Conservation (phyloP, 2,113 vertebrate species). For the Herpailurus yagouaroundi region DNA sequence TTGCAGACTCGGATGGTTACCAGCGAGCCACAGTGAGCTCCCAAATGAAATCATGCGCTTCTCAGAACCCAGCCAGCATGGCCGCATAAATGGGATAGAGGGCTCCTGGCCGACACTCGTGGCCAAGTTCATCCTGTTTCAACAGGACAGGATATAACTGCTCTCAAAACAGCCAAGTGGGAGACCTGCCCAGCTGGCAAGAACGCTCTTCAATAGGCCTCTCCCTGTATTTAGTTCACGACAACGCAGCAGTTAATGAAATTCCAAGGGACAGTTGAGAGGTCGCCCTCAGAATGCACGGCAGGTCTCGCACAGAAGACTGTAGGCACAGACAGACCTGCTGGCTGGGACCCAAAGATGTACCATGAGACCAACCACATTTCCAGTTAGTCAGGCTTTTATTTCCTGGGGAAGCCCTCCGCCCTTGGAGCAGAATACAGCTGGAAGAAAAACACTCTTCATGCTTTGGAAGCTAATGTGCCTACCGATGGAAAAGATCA, state of each 20-base stretch:
- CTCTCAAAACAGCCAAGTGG: conserved; percentile 60
- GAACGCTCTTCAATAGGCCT: conserved; percentile 22
- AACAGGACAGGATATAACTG: conserved; percentile 56
- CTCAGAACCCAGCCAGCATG: conserved; percentile 39
- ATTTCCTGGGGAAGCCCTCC: conserved; percentile 11
- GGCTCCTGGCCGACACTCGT: not conserved
- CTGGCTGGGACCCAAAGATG: not conserved
- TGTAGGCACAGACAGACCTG: not conserved
- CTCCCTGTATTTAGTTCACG: conserved; percentile 18
- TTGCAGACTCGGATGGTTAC: conserved; percentile 62
- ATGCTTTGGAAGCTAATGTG: conserved; percentile 4
- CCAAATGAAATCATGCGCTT: conserved; percentile 62
- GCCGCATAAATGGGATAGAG: not conserved
- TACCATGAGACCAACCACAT: not conserved
- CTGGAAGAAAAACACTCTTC: not conserved
- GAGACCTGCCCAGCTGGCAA: conserved; percentile 63
- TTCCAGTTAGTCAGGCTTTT: not conserved
- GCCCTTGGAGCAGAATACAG: not conserved
- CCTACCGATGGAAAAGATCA: conserved; percentile 17
- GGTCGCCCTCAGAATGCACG: conserved; percentile 56
- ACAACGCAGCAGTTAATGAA: conserved; percentile 24
- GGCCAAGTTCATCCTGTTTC: conserved; percentile 68
- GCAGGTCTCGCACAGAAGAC: not conserved
- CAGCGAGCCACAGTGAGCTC: conserved; percentile 50
- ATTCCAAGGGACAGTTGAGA: conserved; percentile 53